These are phyloP conservation scores for Epinephelus moara DNA, from an alignment of 2,113 vertebrate genomes.

Conservation along the genomic window DNA sequence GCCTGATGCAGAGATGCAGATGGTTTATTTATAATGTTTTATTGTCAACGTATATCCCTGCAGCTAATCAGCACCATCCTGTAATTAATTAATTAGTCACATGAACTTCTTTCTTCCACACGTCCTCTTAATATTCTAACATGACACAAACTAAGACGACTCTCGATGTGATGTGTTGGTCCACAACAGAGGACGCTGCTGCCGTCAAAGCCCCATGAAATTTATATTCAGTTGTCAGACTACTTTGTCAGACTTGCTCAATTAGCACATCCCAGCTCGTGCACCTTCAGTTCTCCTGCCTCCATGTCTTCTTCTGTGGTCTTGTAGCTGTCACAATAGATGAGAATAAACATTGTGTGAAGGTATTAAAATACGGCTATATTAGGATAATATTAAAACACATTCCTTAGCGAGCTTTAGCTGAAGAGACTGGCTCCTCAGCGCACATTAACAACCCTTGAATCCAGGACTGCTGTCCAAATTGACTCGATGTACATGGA, in stretches of 20 bases:
- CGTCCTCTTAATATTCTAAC: neutral
- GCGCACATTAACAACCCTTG: neutral
- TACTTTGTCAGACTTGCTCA: neutral
- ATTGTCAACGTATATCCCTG: neutral
- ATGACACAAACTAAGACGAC: neutral
- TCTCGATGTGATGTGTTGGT: neutral
- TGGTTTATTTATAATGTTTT: conserved; percentile 12
- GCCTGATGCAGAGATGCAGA: neutral
- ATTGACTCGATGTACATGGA: too few relatives aligned
- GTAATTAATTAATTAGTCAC: neutral
- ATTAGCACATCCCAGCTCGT: neutral
- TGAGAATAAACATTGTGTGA: neutral
- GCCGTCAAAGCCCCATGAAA: neutral
- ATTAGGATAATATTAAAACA: too few relatives aligned
- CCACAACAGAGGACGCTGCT: neutral
- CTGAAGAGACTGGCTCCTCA: too few relatives aligned
- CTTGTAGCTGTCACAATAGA: neutral
- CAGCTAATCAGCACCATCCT: neutral
- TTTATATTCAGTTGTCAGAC: neutral
- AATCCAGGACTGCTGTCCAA: too few relatives aligned
- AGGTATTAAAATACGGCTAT: neutral
- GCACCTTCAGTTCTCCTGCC: neutral
- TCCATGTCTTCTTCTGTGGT: neutral
- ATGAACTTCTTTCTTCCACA: too few relatives aligned
- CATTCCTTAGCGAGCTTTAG: too few relatives aligned